A percentile compares a stretch with the other conserved stretches of the same genome.
Evolutionary conservation across 2,113 vertebrate species (phyloP).

Genomic region (Kryptolebias marmoratus): DNA sequence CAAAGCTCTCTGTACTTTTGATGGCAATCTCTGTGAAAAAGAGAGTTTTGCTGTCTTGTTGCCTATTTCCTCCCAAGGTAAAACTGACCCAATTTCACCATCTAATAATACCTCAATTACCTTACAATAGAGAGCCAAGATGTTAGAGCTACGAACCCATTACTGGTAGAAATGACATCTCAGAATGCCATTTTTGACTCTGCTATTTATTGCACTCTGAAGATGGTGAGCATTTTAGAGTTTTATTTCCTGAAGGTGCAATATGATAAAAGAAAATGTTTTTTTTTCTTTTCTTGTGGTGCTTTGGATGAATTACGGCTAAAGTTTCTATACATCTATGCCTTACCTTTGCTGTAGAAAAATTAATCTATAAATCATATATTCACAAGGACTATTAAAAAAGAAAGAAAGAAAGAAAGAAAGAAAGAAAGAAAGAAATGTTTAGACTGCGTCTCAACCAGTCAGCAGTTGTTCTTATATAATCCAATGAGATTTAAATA

Average conservation of each 20-base stretch:
- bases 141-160: constrained; percentile 41
- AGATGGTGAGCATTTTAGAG: constrained; percentile 33
- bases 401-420: background rate
- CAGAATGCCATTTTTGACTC: constrained; percentile 55
- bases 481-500: constrained; percentile 15
- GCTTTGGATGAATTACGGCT: background rate
- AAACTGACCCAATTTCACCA: constrained; percentile 68
- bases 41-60: constrained; percentile 49
- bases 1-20: constrained; percentile 53
- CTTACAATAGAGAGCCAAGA: constrained; percentile 57
- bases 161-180: constrained; percentile 58
- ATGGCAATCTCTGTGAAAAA: constrained; percentile 57
- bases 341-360: background rate
- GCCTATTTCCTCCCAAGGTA: constrained; percentile 51
- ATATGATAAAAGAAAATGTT: constrained; percentile 13
- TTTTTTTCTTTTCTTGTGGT: background rate
- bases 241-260: constrained; percentile 12
- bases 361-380: background rate
- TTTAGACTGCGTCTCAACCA: background rate
- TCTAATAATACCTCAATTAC: constrained; percentile 71
- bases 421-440: background rate
- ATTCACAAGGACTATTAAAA: no score
- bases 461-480: background rate
- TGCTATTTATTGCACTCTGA: constrained; percentile 45
- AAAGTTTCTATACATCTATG: background rate